Conservation (phyloP, 37 sponge, comb jelly and placozoan species). For the Theonella swinhoei region DNA sequence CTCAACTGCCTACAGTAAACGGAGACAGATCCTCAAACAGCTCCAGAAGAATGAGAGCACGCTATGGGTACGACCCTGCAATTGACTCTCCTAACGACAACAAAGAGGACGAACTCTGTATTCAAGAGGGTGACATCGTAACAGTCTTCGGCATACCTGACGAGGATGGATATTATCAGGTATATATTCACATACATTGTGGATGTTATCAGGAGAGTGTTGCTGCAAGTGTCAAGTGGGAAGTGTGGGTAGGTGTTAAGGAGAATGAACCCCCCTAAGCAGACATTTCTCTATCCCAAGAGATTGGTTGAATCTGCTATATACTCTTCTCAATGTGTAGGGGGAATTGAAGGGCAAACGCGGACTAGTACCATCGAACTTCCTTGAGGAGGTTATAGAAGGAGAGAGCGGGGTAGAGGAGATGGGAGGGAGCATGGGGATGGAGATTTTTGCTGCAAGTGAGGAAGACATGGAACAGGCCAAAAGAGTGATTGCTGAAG, state of each 20-base stretch:
- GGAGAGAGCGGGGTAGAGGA: no score
- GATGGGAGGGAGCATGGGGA: constrained; percentile 3
- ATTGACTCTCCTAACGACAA: constrained; percentile 53
- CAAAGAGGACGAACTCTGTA: constrained; percentile 38
- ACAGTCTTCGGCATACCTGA: constrained; percentile 51
- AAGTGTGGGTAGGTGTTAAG: no score
- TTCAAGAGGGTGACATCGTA: constrained; percentile 47
- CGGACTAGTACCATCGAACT: constrained; percentile 46
- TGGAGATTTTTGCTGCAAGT: constrained; percentile 48
- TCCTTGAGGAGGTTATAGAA: constrained; percentile 35
- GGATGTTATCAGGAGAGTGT: no score
- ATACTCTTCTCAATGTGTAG: not conserved
- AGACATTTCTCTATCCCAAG: not conserved
- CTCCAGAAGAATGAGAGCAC: constrained; percentile 17
- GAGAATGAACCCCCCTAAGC: not conserved
- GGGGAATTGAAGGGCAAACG: constrained; percentile 54
- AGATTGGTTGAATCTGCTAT: no score
- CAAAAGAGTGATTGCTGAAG: constrained; percentile 12
- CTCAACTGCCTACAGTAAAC: not conserved
- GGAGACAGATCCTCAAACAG: not conserved
- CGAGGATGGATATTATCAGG: constrained; percentile 54
- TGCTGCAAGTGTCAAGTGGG: no score
- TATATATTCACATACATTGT: no score
- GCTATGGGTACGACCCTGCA: constrained; percentile 46
- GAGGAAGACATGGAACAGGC: constrained; percentile 20